Evolutionary conservation across 2,888 invertebrate species (phyloP).

Genomic region (Hipparchia semele): DNA sequence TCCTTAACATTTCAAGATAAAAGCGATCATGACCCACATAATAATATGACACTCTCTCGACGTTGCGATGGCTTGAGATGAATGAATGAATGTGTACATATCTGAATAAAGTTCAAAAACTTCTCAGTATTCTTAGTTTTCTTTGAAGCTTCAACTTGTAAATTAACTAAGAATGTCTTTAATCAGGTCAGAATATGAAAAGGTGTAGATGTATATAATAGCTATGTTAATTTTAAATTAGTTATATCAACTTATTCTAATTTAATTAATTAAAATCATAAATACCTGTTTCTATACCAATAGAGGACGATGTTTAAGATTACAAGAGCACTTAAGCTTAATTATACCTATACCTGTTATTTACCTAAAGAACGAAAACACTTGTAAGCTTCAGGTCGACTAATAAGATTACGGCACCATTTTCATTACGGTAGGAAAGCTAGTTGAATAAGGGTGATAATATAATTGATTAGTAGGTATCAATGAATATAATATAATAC

Average conservation of each 20-base stretch:
- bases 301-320: conserved; percentile 30
- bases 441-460: conserved; percentile 64
- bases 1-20: too few relatives aligned
- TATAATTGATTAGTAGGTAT: conserved; percentile 69
- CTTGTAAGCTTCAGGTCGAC: conserved; percentile 47
- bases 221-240: neutral
- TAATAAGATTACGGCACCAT: conserved; percentile 71
- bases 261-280: conserved; percentile 35
- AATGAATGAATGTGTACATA: too few relatives aligned
- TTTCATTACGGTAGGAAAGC: conserved; percentile 71
- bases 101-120: too few relatives aligned
- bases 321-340: conserved; percentile 39
- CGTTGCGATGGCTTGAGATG: too few relatives aligned
- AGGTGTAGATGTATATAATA: too few relatives aligned
- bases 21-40: too few relatives aligned
- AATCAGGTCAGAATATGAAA: too few relatives aligned
- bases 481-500: too few relatives aligned
- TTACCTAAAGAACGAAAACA: conserved; percentile 34
- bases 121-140: too few relatives aligned
- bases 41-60: too few relatives aligned
- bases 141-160: too few relatives aligned
- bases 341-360: conserved; percentile 23
- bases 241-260: neutral
- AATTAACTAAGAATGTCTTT: too few relatives aligned
- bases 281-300: conserved; percentile 30